Evolutionary conservation across 1,140 invertebrate species (phyloP), one percentile per base, ranked within the genome.

Genomic region (Drosophila rhopaloa): DNA sequence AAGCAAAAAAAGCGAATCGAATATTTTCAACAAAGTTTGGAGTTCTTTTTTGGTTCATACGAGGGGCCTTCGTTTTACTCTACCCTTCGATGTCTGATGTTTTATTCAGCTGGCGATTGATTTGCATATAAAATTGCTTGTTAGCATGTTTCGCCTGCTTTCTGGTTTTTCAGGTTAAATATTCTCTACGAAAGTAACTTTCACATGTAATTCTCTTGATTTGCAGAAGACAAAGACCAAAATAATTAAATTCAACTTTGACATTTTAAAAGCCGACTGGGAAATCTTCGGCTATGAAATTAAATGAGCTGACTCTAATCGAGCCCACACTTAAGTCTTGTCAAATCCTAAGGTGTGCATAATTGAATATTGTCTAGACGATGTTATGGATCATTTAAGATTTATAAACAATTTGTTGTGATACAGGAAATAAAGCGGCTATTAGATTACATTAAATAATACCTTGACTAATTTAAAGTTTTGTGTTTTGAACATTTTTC

Each of bases 51-150:
- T 24, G 24, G 37, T 32, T 41, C 58, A 44, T 44, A 6, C 38
- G 29, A 24, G 29, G 48, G 14, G 32, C 4, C 43, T 27, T 19
- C 10, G 13, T n/a, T 48, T 47, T 27, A 14, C 40, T 32, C 48
- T 53, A 13, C 37, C 10, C 38, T 24, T 71, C 48, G 5, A 48
- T 58, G 40, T 38, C 81, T 84, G 65, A 85, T 84, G 67, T 84
- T 84, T 85, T 84, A 84, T 84, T 84, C 81, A 84, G 73, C 16
- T 37, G 55, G 16, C 14, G 43, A 61, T 77, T 68, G 81, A 84
- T 84, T 84, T 84, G 77, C 81, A 84, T 84, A 84, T 51, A 67
- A 85, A 84, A 84, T 84, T 84, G 81, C 67, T 85, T 77, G 81
- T 81, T 80, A 57, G 81, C 57, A 61, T 79, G 57, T 67, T 63